Conservation (phyloP, 92 coral and sea anemone species). For the Bergia puertoricense region DNA sequence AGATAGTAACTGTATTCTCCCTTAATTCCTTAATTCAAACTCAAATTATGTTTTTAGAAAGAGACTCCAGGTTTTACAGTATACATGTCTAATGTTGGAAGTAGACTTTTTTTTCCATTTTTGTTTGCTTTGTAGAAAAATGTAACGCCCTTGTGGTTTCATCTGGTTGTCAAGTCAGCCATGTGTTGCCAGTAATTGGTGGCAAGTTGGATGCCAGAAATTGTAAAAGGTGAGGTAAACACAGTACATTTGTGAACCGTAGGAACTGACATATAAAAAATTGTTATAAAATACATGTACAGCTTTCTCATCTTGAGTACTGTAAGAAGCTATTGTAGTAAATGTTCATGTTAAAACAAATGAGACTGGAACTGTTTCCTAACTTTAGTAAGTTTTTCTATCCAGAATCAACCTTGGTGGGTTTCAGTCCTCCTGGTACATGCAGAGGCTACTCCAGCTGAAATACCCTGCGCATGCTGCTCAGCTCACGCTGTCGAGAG, state of each 20-base stretch:
- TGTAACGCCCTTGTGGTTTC: conserved; percentile 85
- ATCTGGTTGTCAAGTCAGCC: conserved; percentile 91
- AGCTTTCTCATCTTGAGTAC: not conserved
- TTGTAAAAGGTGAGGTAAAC: conserved; percentile 78
- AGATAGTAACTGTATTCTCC: too few species aligned
- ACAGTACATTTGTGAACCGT: not conserved
- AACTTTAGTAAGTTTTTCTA: not conserved
- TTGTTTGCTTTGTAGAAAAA: conserved; percentile 40
- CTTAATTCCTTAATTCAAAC: too few species aligned
- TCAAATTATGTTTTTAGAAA: too few species aligned
- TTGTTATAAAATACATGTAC: too few species aligned
- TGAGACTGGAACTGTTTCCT: not conserved
- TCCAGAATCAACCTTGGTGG: conserved; percentile 94
- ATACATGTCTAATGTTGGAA: too few species aligned
- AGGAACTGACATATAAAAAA: not conserved
- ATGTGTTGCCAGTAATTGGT: conserved; percentile 85
- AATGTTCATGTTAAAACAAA: too few species aligned
- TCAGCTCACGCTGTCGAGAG: conserved; percentile 90
- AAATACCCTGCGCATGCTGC: conserved; percentile 92
- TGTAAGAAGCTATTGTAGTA: not conserved
- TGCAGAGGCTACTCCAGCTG: conserved; percentile 93
- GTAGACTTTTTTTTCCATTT: not conserved
- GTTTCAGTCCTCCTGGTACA: conserved; percentile 86
- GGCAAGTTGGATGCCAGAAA: conserved; percentile 95
- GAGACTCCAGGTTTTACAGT: too few species aligned